phyloP scores from a whole-genome alignment of 2,797 vertebrate genomes.

The Anas acuta region DNA sequence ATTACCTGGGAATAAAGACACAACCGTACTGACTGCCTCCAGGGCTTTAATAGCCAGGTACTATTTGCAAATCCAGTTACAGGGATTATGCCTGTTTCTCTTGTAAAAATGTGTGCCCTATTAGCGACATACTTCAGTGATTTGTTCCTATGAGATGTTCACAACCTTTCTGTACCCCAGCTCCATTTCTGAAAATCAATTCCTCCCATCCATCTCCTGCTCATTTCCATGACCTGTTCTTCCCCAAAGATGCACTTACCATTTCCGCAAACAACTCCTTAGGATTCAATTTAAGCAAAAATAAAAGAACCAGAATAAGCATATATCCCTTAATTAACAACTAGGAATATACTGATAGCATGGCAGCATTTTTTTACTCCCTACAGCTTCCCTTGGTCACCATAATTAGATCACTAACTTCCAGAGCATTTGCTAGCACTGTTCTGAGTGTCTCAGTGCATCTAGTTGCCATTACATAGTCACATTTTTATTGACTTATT shows the following conservation, averaged over 20 bases:
- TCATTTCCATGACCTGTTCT: neutral
- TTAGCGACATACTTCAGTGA: neutral
- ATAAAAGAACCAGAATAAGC: neutral
- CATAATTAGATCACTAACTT: neutral
- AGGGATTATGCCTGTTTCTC: neutral
- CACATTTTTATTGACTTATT: neutral
- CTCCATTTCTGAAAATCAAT: neutral
- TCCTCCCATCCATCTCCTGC: neutral
- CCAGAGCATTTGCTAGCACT: neutral
- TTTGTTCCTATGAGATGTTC: neutral
- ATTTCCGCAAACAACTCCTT: neutral
- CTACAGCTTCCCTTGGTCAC: neutral
- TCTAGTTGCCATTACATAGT: neutral
- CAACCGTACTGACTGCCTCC: neutral
- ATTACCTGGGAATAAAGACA: neutral
- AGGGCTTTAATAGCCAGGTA: neutral
- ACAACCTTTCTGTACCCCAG: neutral
- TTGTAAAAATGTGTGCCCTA: neutral
- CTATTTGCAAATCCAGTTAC: fast-evolving
- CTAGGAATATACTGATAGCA: neutral
- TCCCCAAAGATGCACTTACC: neutral
- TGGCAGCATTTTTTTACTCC: neutral
- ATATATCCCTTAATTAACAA: neutral
- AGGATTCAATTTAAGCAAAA: neutral
- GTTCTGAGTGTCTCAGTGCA: neutral